Base-by-base conservation (phyloP, 2,797 vertebrate species). In the Aldrovandia affinis region DNA sequence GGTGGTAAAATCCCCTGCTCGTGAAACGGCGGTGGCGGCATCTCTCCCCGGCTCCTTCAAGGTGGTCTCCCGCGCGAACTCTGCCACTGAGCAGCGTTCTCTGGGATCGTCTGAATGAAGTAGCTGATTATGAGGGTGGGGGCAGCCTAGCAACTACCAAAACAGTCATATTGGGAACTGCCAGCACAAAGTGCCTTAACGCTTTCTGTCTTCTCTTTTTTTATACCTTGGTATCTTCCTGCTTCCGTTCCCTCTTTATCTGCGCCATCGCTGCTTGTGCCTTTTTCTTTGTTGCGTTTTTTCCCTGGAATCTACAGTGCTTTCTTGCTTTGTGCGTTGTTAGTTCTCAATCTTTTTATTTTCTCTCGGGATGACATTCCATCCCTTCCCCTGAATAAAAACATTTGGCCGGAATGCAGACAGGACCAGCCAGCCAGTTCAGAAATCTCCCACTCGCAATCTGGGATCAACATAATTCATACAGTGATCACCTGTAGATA, bases 61-160 rank as follows among this genome's bases (percentile, higher is more conserved):
- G 70, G 70, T 75, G 70, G 70, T 75, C 70, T 39, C 20, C 20
- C 0, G 4, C 9, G 39, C 22, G 14, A 44, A 44, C 39, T 22
- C 36, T 4, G 22, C 36, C 39, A 44, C 20, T 4, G 39, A 39
- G 70, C 20, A 42, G 70, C 36, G 2, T 75, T 75, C 39, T 39
- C 39, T 22, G 70, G 20, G 70, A 75, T 7, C 8, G 39, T 75
- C 78, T 30, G 78, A 79, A 79, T 79, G 78, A 79, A 79, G 54
- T 39, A 36, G 25, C 28, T 52, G 52, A 57, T 80, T 80, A 57
- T 39, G 30, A n/a, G 18, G 33, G 30, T 36, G 70, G 20, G 78
- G 50, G 78, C 6, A 80, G 30, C 79, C 79, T 57, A 57, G 52
- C 36, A 57, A 80, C 79, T 28, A 57, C 18, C 79, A 80, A 80